Conservation (phyloP, 2,888 invertebrate species). For the Nemotelus pantherinus region DNA sequence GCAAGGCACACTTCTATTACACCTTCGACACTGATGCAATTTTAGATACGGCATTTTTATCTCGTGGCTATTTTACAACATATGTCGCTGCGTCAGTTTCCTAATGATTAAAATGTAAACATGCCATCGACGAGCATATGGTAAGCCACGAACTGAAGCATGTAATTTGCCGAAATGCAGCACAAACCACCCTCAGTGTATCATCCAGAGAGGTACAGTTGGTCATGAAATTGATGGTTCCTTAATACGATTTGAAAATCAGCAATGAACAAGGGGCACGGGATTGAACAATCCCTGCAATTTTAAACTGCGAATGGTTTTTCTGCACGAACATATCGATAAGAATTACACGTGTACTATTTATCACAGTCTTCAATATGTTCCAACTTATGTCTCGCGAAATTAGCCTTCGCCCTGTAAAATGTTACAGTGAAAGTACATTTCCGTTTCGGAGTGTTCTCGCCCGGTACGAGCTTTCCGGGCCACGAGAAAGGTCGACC, state of each 20-base stretch:
- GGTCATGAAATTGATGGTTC: background rate
- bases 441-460: background rate
- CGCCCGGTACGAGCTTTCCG: background rate
- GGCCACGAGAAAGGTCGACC: constrained; percentile 11
- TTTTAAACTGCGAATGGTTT: too few relatives aligned
- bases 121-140: constrained; percentile 37
- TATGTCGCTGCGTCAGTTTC: constrained; percentile 34
- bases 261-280: too few relatives aligned
- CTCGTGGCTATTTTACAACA: constrained; percentile 36
- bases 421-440: background rate
- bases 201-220: background rate
- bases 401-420: too few relatives aligned
- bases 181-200: constrained; percentile 19
- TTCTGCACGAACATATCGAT: too few relatives aligned
- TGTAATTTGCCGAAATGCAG: constrained; percentile 43
- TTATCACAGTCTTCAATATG: too few relatives aligned
- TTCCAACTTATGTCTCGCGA: too few relatives aligned
- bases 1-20: constrained; percentile 15
- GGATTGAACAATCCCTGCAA: too few relatives aligned
- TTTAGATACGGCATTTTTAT: constrained; percentile 31
- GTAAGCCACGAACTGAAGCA: constrained; percentile 39
- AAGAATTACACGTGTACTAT: too few relatives aligned
- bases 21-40: constrained; percentile 41
- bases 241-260: too few relatives aligned
- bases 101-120: constrained; percentile 45